phyloP scores from a whole-genome alignment of 64 coral and sea anemone species.

The Pachyseris speciosa region DNA sequence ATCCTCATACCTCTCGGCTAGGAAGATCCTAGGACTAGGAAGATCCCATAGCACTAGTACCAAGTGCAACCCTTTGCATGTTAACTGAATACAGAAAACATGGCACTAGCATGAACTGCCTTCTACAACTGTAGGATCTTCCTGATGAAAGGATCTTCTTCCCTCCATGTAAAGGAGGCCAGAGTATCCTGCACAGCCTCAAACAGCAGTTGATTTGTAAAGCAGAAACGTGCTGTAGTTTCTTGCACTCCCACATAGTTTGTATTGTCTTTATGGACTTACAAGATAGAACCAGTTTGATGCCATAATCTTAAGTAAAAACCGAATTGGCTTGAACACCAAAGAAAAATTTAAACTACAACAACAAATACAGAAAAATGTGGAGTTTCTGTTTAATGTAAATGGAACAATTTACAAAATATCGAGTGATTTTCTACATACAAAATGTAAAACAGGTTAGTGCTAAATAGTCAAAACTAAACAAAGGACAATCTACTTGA shows the following conservation, averaged over 20 bases:
- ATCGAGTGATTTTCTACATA: background rate
- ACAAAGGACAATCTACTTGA: background rate
- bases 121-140: too few species aligned
- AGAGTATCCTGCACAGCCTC: too few species aligned
- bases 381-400: background rate
- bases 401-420: background rate
- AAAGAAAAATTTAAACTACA: background rate
- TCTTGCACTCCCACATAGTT: background rate
- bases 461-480: background rate
- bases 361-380: background rate
- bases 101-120: too few species aligned
- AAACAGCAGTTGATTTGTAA: background rate
- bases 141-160: too few species aligned
- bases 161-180: too few species aligned
- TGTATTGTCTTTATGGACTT: background rate
- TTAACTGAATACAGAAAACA: too few species aligned
- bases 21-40: too few species aligned
- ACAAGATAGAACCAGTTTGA: too few species aligned
- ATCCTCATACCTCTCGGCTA: too few species aligned
- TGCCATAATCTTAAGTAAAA: background rate
- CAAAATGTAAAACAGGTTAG: background rate
- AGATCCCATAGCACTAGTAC: too few species aligned
- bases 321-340: conserved; percentile 2
- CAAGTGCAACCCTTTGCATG: too few species aligned
- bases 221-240: background rate